Evolutionary conservation across 2,113 vertebrate species (phyloP), one percentile per base, ranked within the genome.

Genomic region (Myotis lucifugus): DNA sequence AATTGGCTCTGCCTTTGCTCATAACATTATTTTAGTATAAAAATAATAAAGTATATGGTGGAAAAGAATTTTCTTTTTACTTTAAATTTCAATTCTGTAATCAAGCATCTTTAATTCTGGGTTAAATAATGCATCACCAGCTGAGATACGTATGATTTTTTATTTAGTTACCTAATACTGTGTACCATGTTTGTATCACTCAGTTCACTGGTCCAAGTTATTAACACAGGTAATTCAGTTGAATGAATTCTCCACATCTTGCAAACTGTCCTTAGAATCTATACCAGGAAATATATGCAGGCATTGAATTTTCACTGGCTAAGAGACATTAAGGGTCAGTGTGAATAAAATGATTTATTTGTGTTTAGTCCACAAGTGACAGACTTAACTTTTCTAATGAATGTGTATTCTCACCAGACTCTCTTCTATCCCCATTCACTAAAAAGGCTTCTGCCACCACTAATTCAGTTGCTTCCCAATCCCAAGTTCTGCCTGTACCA

Each of bases 51-150:
- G 23, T 70, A 88, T 21, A 40, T 76, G 11, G 27, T 46, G 17
- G 29, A 69, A 89, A 76, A 84, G 6, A 67, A 23, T 54, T 66
- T 42, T 50, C 37, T 70, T 85, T 77, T 92, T 34, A 79, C 14
- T 82, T 95, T 82, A n/a, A 70, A 54, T 89, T 5, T 82, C 17
- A 88, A 78, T 48, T 95, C 59, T 90, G 9, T 66, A 72, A 82
- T n/a, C 6, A 82, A 54, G 2, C 1, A 40, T 4, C 46, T 82
- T 88, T 10, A 85, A 76, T n/a, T 34, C 52, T 37, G 56, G 52
- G 15, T 79, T 79, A 66, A 86, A 78, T n/a, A 81, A 19, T 34
- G 19, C 32, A 18, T 50, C 59, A 23, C 5, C 23, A 61, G 37
- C 23, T 23, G 48, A 86, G 79, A 76, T 52, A 46, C 40, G 40